Conservation (phyloP, 2,113 vertebrate species). For the Xerus inauris region DNA sequence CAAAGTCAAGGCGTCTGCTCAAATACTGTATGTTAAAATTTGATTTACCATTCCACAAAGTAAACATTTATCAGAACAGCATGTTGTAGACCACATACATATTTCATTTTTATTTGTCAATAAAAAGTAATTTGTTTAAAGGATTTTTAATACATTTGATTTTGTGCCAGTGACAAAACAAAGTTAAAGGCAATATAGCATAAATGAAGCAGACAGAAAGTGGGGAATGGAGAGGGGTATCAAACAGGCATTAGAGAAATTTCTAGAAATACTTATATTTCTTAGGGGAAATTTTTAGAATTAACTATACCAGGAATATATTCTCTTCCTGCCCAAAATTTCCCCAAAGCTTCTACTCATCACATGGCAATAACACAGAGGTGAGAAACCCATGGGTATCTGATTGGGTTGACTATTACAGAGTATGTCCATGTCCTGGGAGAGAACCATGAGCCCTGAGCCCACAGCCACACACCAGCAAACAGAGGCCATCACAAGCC, state of each 20-base stretch:
- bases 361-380: neutral
- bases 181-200: neutral
- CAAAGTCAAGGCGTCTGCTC: neutral
- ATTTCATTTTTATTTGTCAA: neutral
- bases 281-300: neutral
- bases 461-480: neutral
- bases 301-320: neutral
- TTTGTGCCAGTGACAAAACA: neutral
- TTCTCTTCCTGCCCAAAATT: neutral
- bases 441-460: neutral
- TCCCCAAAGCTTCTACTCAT: neutral
- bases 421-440: neutral
- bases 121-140: neutral
- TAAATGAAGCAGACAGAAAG: neutral
- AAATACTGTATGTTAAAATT: neutral
- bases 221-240: neutral
- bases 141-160: constrained; percentile 9
- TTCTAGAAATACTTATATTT: constrained; percentile 18
- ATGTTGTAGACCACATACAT: neutral
- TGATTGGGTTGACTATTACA: neutral
- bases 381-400: neutral
- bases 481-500: neutral
- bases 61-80: neutral
- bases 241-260: neutral
- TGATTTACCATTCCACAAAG: neutral